These are phyloP conservation scores for Acanthopleura granulata DNA, from an alignment of 2,888 invertebrate species.

Conservation along the genomic window DNA sequence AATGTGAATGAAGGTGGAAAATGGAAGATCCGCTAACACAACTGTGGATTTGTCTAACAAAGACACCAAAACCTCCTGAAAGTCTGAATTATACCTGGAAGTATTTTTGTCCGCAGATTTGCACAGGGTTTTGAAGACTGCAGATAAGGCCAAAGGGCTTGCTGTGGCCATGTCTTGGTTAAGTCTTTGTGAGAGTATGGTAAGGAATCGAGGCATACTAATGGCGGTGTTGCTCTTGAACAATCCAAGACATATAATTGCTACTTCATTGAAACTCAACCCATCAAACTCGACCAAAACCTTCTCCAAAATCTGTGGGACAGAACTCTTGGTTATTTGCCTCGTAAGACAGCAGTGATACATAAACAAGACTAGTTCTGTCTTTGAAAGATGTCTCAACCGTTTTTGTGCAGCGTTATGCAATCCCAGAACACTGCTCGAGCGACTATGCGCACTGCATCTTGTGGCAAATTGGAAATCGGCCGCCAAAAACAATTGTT, in stretches of 20 bases:
- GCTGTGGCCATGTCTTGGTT: not conserved
- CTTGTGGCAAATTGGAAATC: conserved; percentile 2
- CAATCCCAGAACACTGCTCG: not conserved
- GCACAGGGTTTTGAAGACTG: conserved; percentile 3
- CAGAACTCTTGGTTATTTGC: not conserved
- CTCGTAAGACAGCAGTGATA: not conserved
- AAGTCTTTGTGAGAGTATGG: not conserved
- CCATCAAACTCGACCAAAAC: not conserved
- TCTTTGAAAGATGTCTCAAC: not conserved
- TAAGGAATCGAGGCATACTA: not conserved
- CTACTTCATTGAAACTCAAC: not conserved
- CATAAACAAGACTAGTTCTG: conserved; percentile 5
- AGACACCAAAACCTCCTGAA: not conserved
- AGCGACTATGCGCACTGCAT: not conserved
- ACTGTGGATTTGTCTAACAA: not conserved
- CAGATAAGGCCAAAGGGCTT: not conserved
- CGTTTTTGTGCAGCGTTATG: not conserved
- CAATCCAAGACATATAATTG: conserved; percentile 5
- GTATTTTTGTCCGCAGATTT: not conserved
- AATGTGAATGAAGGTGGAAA: not conserved
- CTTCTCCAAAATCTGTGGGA: not conserved
- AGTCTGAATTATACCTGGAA: not conserved
- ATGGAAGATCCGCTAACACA: not conserved
- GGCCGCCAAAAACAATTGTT: not conserved
- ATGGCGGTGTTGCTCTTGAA: not conserved